Evolutionary conservation across 2,113 vertebrate species (phyloP).

Genomic region (Garra rufa): DNA sequence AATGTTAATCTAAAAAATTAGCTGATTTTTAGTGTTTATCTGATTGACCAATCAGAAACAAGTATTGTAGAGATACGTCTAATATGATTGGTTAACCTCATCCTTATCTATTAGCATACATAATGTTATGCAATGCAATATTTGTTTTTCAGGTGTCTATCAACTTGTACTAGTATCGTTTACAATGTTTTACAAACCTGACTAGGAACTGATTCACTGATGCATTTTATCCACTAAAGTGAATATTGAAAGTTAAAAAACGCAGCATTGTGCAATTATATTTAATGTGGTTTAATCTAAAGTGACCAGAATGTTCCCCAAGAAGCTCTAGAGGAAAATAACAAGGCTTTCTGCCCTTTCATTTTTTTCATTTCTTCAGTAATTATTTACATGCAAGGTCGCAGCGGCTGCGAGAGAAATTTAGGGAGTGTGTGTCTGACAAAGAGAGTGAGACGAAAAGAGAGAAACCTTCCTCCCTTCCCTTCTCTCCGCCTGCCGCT

Average conservation of each 20-base stretch:
- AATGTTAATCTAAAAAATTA: too few relatives aligned
- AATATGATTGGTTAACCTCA: too few relatives aligned
- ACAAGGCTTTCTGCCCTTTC: neutral
- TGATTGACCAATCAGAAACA: too few relatives aligned
- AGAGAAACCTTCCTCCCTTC: slow-evolving; percentile 62
- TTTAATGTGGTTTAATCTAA: neutral
- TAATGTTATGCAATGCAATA: too few relatives aligned
- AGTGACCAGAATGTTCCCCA: neutral
- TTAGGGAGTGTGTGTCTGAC: slow-evolving; percentile 69
- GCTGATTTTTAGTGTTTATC: too few relatives aligned
- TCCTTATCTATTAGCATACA: too few relatives aligned
- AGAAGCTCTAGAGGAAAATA: neutral
- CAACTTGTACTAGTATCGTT: too few relatives aligned
- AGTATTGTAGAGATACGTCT: too few relatives aligned
- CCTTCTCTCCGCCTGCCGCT: slow-evolving; percentile 57
- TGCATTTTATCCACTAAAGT: neutral
- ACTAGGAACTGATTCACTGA: neutral
- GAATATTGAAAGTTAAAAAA: neutral
- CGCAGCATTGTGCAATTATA: neutral
- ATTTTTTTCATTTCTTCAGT: slow-evolving; percentile 27
- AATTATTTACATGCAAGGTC: slow-evolving; percentile 68
- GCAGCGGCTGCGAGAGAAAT: slow-evolving; percentile 54
- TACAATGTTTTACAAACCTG: too few relatives aligned
- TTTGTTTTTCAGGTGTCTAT: too few relatives aligned
- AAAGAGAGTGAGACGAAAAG: slow-evolving; percentile 63